These are phyloP conservation scores for Torymus tubicola DNA, from an alignment of 2,888 invertebrate genomes.

Conservation along the genomic window DNA sequence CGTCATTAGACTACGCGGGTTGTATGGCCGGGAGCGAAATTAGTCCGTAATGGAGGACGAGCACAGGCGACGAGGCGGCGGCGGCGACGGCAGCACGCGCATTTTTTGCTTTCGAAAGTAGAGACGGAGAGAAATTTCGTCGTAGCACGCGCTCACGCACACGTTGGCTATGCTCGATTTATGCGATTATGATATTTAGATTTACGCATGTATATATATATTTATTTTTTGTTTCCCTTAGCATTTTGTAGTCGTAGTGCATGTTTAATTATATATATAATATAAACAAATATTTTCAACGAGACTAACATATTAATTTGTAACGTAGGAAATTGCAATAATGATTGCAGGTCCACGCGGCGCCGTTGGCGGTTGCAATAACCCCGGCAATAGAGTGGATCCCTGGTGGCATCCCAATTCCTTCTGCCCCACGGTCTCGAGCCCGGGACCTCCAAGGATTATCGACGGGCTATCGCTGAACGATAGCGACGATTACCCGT, in stretches of 20 bases:
- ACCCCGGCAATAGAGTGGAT: conserved; percentile 75
- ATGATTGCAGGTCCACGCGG: conserved; percentile 73
- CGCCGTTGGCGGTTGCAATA: conserved; percentile 76
- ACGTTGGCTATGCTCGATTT: background rate
- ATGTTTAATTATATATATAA: no score
- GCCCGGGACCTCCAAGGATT: conserved; percentile 72
- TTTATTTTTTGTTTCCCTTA: no score
- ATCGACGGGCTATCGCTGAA: conserved; percentile 71
- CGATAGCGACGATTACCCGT: conserved; percentile 65
- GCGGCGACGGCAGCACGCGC: no score
- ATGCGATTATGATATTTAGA: background rate
- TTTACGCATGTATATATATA: background rate
- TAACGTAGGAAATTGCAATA: background rate
- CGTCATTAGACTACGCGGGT: conserved; percentile 18
- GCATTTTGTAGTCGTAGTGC: no score
- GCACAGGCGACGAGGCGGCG: no score
- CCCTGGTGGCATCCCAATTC: conserved; percentile 74
- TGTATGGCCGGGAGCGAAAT: conserved; percentile 1
- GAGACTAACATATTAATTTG: no score
- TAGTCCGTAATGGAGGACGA: conserved; percentile 3
- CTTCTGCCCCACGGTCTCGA: conserved; percentile 70
- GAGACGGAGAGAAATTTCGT: background rate
- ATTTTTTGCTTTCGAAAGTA: conserved; percentile 21
- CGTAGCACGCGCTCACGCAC: conserved; percentile 12
- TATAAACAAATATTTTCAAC: background rate